Percentiles rank a stretch among this genome's conserved stretches.
Evolutionary conservation across 2,113 vertebrate genomes (phyloP).

Genomic region (Nycticorax nycticorax): DNA sequence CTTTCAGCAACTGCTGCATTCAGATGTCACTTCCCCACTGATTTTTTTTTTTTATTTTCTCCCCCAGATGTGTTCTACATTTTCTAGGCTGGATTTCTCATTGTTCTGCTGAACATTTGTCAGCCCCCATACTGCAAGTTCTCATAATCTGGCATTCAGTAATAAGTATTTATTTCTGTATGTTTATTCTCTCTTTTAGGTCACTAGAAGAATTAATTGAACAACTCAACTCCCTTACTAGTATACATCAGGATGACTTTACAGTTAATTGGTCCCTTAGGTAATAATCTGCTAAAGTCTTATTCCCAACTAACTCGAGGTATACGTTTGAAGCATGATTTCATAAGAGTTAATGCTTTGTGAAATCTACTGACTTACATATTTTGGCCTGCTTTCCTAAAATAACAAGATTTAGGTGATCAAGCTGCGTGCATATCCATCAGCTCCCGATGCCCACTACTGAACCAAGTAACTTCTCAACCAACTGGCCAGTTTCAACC

Average conservation of each 20-base stretch:
- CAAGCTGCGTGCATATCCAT: not conserved
- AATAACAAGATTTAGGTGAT: not conserved
- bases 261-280: not conserved
- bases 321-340: not conserved
- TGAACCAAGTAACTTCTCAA: not conserved
- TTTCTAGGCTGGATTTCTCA: not conserved
- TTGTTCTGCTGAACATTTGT: not conserved
- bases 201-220: not conserved
- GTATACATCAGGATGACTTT: not conserved
- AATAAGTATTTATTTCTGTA: not conserved
- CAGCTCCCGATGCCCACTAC: not conserved
- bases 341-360: not conserved
- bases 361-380: not conserved
- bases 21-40: not conserved
- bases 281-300: not conserved
- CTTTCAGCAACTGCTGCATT: not conserved
- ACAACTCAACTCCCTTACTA: not conserved
- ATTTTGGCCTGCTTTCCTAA: not conserved
- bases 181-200: not conserved
- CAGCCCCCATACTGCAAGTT: not conserved
- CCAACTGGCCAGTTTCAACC: not conserved
- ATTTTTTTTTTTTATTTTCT: not conserved
- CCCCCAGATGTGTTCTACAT: not conserved
- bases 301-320: not conserved
- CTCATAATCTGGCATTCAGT: not conserved